Conservation (phyloP, 2,113 vertebrate species). For the Pterocles burchelli region DNA sequence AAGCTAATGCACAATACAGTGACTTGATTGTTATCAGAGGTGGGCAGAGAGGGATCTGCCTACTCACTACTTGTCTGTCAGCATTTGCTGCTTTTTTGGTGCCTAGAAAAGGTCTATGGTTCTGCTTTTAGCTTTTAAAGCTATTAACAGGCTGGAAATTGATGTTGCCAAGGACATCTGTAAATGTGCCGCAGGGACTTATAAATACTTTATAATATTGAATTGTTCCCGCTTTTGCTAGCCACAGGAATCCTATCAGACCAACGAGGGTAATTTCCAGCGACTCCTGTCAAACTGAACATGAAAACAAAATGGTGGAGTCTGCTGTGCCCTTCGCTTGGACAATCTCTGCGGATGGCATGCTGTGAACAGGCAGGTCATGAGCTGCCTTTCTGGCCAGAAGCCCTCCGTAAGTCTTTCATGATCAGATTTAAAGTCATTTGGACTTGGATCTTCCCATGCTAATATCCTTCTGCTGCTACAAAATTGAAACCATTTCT, state of each 20-base stretch:
- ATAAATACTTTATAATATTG: constrained; percentile 65
- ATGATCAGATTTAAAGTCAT: neutral
- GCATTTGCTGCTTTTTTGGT: constrained; percentile 46
- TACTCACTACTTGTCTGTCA: constrained; percentile 60
- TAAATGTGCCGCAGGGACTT: constrained; percentile 49
- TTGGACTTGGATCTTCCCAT: neutral
- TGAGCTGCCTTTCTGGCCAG: neutral
- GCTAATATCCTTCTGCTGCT: neutral
- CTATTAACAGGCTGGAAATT: constrained; percentile 63
- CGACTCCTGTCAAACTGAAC: neutral
- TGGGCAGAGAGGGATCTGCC: constrained; percentile 55
- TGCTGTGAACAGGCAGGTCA: neutral
- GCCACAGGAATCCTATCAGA: constrained; percentile 46
- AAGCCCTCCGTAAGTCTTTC: neutral
- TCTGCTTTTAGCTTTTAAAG: constrained; percentile 69
- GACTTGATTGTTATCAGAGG: constrained; percentile 57
- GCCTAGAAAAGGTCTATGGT: constrained; percentile 42
- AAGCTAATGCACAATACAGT: constrained; percentile 49
- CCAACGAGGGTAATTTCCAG: neutral
- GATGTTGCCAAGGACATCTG: constrained; percentile 58
- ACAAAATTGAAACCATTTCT: neutral
- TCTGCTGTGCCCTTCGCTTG: neutral
- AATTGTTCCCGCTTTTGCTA: constrained; percentile 39
- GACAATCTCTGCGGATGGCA: neutral
- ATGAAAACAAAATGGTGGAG: neutral